These are phyloP conservation scores for Danionella dracula DNA, from an alignment of 2,797 vertebrate genomes.

Conservation along the genomic window DNA sequence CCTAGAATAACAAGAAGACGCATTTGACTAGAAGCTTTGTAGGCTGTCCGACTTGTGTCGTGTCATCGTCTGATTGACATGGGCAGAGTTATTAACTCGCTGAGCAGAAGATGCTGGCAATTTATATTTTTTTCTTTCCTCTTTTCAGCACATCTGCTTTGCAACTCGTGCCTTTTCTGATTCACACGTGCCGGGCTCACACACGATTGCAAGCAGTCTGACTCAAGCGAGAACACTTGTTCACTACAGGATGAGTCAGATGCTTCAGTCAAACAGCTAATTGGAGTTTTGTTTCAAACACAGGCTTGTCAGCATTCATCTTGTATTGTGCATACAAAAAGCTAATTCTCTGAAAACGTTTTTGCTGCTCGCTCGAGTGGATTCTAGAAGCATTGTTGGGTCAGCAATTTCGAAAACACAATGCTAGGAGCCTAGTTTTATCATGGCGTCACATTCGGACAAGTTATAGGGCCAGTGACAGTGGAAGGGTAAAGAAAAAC, in stretches of 20 bases:
- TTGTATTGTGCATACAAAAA: neutral
- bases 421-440: too few relatives aligned
- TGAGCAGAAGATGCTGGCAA: constrained; percentile 25
- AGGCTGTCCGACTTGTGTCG: constrained; percentile 49
- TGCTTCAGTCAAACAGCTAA: neutral
- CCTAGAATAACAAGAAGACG: constrained; percentile 56
- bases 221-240: neutral
- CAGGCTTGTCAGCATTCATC: neutral
- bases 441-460: too few relatives aligned
- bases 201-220: neutral
- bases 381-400: too few relatives aligned
- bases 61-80: constrained; percentile 60
- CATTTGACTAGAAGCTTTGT: constrained; percentile 51
- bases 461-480: too few relatives aligned
- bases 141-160: constrained; percentile 6
- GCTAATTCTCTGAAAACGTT: neutral
- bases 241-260: neutral
- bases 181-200: neutral
- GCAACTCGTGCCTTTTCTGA: neutral
- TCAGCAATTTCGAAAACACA: too few relatives aligned
- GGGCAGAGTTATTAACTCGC: constrained; percentile 54
- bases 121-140: constrained; percentile 25
- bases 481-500: too few relatives aligned
- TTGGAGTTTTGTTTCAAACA: neutral
- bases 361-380: too few relatives aligned